Evolutionary conservation across 1,140 invertebrate genomes (phyloP), one percentile per base, ranked within the genome.

Genomic region (Pachypeltis micranthus): DNA sequence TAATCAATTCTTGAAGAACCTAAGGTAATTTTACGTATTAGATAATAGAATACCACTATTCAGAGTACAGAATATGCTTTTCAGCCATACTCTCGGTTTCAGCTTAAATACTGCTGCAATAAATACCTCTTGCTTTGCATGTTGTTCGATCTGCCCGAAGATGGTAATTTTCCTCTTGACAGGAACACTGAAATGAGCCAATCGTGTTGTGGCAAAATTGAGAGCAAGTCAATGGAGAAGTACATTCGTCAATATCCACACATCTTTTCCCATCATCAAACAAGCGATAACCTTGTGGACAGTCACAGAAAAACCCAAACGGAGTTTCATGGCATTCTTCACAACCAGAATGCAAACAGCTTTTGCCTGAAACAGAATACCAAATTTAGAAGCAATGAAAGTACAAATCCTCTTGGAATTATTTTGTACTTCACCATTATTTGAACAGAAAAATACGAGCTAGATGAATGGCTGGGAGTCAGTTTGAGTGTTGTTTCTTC

Each of bases 131-230:
- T 14, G 83, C 84, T 71, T 83, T 83, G 72, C 88, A 90, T 44
- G 82, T 83, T 51, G 78, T 77, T 31, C 80, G 81, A 72, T 95
- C 85, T 0, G 75, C 69, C 63, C 78, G 72, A 7, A 91, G 74
- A 1, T 82, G 76, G 72, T 90, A 97, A 0, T 88, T 88, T 1
- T 84, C 76, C 2, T 78, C 77, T 24, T 63, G 34, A 73, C 95
- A 96, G n/a, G 81, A 81, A 70, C 95, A 97, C 7, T 78, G 77
- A 73, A 84, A 96, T 1, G 85, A 87, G 0, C 93, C 94, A 2
- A 77, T 69, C 0, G 83, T 86, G 71, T 97, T 96, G 2, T 81
- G 78, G 75, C 94, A 97, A 44, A 76, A 73, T 70, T 97, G 94
- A 44, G 87, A 85, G 71, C 95, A 98, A 4, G 85, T 84, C 65